Conservation (phyloP, 1,140 invertebrate genomes). For the Meteorus sp. region DNA sequence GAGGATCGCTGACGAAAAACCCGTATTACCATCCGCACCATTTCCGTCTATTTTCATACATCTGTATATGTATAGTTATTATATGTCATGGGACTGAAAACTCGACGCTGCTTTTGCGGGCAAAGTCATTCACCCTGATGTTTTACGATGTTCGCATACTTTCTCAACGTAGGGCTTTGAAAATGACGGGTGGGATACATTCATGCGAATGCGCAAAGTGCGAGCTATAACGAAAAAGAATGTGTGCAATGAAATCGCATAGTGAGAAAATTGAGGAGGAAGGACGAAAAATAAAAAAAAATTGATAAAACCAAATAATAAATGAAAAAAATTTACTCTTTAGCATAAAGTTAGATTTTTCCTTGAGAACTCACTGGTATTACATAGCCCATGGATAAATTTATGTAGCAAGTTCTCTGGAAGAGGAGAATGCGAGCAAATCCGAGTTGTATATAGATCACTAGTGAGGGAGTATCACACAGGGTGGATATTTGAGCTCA, state of each 20-base stretch:
- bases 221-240: background rate
- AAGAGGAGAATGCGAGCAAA: constrained; percentile 38
- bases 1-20: background rate
- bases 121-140: constrained; percentile 23
- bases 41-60: too few relatives aligned
- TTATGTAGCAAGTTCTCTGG: constrained; percentile 41
- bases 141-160: constrained; percentile 28
- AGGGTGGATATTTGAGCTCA: background rate
- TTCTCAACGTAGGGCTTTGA: constrained; percentile 16
- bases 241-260: background rate
- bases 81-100: constrained; percentile 19
- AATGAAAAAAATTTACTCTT: constrained; percentile 21
- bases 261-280: background rate
- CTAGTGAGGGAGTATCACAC: background rate
- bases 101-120: constrained; percentile 1
- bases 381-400: constrained; percentile 33
- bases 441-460: constrained; percentile 39
- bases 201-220: background rate
- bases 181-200: constrained; percentile 17
- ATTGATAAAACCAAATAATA: background rate
- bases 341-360: constrained; percentile 15
- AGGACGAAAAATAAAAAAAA: background rate
- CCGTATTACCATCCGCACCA: constrained; percentile 3
- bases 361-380: background rate
- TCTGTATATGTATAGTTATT: too few relatives aligned